Evolutionary conservation across 2,113 vertebrate species (phyloP).

Genomic region (Dasypus novemcinctus): DNA sequence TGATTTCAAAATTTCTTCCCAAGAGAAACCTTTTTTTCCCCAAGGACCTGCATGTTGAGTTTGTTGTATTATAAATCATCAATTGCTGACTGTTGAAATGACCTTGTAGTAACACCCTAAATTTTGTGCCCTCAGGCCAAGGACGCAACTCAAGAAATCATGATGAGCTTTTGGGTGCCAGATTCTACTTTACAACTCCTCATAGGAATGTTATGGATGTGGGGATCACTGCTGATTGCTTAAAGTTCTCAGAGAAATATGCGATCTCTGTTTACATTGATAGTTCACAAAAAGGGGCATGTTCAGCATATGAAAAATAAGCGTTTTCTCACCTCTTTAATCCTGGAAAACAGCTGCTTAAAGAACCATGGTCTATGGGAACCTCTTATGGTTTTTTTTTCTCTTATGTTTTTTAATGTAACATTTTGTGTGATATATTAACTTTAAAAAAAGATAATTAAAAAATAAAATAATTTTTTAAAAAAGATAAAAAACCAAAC

Average conservation of each 20-base stretch:
- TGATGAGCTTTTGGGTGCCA: conserved; percentile 24
- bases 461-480: too few species aligned
- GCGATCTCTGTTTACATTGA: conserved; percentile 35
- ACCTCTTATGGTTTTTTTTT: too few species aligned
- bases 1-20: conserved; percentile 64
- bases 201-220: conserved; percentile 41
- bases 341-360: neutral
- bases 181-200: conserved; percentile 8
- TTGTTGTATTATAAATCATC: conserved; percentile 37
- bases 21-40: conserved; percentile 12
- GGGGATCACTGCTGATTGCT: neutral
- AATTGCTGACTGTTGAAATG: conserved; percentile 66
- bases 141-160: conserved; percentile 45
- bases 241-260: conserved; percentile 43
- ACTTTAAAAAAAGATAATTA: too few species aligned
- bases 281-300: neutral
- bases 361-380: neutral
- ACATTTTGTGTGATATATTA: too few species aligned
- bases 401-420: too few species aligned
- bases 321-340: neutral
- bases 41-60: conserved; percentile 42
- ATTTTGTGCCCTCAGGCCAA: conserved; percentile 44
- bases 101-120: conserved; percentile 20
- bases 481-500: too few species aligned
- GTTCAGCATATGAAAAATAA: neutral